These are phyloP conservation scores for Rhagonycha lutea DNA, from an alignment of 2,888 invertebrate species.

Conservation along the genomic window DNA sequence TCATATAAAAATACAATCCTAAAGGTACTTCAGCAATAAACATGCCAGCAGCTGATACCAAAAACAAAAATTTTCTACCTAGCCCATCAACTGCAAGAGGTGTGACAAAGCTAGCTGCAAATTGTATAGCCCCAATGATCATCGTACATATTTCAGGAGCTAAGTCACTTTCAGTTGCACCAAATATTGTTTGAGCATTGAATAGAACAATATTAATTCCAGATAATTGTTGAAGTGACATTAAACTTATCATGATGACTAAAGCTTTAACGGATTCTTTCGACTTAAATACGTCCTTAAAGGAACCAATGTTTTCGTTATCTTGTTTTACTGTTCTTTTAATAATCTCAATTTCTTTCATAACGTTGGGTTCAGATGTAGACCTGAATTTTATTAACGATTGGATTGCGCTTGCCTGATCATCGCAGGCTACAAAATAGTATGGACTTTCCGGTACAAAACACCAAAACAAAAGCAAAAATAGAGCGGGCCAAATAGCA, in stretches of 20 bases:
- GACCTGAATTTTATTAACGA: too few species aligned
- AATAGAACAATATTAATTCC: slow-evolving; percentile 82
- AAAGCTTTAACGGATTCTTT: too few species aligned
- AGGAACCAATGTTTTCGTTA: too few species aligned
- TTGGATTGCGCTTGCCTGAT: too few species aligned
- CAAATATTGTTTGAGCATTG: slow-evolving; percentile 74
- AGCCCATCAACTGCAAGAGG: slow-evolving; percentile 75
- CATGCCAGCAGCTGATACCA: slow-evolving; percentile 70
- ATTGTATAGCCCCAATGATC: slow-evolving; percentile 73
- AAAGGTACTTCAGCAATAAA: slow-evolving; percentile 62
- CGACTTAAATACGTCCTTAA: too few species aligned
- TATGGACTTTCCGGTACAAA: too few species aligned
- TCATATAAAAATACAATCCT: slow-evolving; percentile 65
- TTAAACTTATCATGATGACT: neutral
- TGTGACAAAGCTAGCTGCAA: slow-evolving; percentile 71
- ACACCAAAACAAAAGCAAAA: too few species aligned
- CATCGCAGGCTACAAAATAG: too few species aligned
- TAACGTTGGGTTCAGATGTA: too few species aligned
- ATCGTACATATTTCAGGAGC: slow-evolving; percentile 70
- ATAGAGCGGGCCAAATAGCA: too few species aligned
- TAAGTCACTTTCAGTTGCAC: slow-evolving; percentile 64
- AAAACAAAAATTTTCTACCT: slow-evolving; percentile 71
- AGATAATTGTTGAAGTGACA: slow-evolving; percentile 78
- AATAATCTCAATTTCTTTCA: too few species aligned
- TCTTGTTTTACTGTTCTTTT: too few species aligned